Conservation (phyloP, 2,888 invertebrate genomes). For the Flexamia atlantica region DNA sequence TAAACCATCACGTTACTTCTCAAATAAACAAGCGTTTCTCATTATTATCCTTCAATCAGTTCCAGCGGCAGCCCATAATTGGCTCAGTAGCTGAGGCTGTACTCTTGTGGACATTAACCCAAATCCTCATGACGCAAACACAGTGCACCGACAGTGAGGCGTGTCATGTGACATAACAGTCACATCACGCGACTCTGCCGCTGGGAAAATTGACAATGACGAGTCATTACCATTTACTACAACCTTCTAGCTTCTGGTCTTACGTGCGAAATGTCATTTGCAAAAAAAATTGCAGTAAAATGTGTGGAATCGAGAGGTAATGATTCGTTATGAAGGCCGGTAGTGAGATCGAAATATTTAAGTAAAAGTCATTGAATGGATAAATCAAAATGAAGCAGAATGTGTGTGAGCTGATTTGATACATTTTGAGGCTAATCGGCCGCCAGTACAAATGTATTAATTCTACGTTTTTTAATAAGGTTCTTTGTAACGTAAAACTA, state of each 20-base stretch:
- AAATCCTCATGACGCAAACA: slow-evolving; percentile 11
- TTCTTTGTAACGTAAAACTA: no score
- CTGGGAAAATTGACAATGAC: slow-evolving; percentile 13
- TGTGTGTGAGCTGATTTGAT: no score
- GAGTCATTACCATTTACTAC: slow-evolving; percentile 27
- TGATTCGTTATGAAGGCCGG: not conserved
- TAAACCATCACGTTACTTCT: not conserved
- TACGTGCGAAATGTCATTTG: slow-evolving; percentile 34
- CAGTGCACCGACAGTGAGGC: not conserved
- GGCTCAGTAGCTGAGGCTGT: not conserved
- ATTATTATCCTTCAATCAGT: not conserved
- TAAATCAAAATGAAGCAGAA: no score
- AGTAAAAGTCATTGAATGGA: no score
- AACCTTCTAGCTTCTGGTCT: slow-evolving; percentile 16
- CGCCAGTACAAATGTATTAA: no score
- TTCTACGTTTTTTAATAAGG: no score
- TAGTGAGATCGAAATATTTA: no score
- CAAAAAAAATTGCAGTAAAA: not conserved
- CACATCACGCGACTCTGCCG: slow-evolving; percentile 14
- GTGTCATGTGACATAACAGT: slow-evolving; percentile 20
- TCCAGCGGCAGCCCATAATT: not conserved
- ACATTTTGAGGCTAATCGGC: no score
- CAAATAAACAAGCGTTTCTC: not conserved
- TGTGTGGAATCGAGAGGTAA: not conserved
- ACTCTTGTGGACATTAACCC: slow-evolving; percentile 16